These are phyloP conservation scores for Eptatretus atami DNA, from an alignment of 2,797 vertebrate species.

Conservation along the genomic window DNA sequence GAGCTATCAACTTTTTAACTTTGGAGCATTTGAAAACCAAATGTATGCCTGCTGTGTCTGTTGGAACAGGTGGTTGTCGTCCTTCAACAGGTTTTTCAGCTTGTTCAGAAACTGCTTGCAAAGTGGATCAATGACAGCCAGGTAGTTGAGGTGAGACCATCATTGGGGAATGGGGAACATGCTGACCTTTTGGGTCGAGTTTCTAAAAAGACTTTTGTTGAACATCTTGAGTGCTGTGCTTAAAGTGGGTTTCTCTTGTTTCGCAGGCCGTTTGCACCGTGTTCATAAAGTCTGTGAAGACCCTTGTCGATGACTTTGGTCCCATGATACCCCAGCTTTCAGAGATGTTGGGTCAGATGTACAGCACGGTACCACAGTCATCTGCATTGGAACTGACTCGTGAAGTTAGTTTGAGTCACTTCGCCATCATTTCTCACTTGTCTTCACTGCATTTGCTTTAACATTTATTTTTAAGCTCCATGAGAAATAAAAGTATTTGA, in stretches of 20 bases:
- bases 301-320: conserved; percentile 75
- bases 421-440: too few relatives aligned
- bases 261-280: conserved; percentile 70
- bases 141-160: conserved; percentile 55
- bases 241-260: background rate
- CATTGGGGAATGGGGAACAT: too few relatives aligned
- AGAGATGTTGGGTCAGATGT: conserved; percentile 97
- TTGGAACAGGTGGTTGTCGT: conserved; percentile 61
- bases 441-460: too few relatives aligned
- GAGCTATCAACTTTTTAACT: background rate
- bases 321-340: conserved; percentile 95
- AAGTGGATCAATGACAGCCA: conserved; percentile 95
- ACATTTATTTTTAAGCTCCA: too few relatives aligned
- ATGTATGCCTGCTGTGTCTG: background rate
- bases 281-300: conserved; percentile 96
- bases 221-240: background rate
- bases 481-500: too few relatives aligned
- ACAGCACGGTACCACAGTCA: conserved; percentile 88
- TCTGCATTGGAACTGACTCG: conserved; percentile 82
- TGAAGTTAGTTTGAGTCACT: conserved; percentile 27
- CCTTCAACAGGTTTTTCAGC: conserved; percentile 86
- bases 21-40: background rate
- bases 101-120: conserved; percentile 91
- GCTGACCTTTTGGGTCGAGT: too few relatives aligned
- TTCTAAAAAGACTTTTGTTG: too few relatives aligned